These are phyloP conservation scores for Coptotermes formosanus DNA, from an alignment of 1,140 invertebrate species.

Conservation along the genomic window DNA sequence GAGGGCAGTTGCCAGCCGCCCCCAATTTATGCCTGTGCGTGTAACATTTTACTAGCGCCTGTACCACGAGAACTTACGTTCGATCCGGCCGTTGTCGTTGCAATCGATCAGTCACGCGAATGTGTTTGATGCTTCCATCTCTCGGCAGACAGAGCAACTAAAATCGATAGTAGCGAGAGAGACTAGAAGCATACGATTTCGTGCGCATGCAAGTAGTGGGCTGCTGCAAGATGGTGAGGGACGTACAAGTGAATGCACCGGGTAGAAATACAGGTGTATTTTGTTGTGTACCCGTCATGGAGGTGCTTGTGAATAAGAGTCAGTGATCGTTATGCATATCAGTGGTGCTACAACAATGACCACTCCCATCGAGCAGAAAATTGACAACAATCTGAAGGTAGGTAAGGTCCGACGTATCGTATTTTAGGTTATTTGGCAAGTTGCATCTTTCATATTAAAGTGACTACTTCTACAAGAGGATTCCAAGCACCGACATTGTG, in stretches of 20 bases:
- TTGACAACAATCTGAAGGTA: constrained; percentile 31
- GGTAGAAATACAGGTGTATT: neutral
- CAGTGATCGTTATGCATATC: constrained; percentile 24
- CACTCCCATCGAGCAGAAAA: constrained; percentile 26
- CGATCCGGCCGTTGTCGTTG: neutral
- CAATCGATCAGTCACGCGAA: neutral
- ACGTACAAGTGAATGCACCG: neutral
- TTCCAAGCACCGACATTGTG: too few species aligned
- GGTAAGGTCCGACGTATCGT: neutral
- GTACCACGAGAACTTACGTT: too few species aligned
- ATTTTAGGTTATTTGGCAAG: neutral
- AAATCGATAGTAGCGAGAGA: neutral
- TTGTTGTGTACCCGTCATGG: neutral
- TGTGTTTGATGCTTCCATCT: neutral
- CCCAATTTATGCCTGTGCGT: too few species aligned
- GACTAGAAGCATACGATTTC: neutral
- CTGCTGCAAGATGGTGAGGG: neutral
- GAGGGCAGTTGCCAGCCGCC: too few species aligned
- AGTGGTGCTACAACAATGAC: constrained; percentile 23
- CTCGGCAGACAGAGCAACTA: neutral
- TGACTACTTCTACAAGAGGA: too few species aligned
- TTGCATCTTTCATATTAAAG: too few species aligned
- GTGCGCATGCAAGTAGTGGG: neutral
- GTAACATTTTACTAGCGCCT: too few species aligned
- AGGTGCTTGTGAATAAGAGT: neutral